phyloP scores from a whole-genome alignment of 1,140 invertebrate species.

The Whitmania pigra region DNA sequence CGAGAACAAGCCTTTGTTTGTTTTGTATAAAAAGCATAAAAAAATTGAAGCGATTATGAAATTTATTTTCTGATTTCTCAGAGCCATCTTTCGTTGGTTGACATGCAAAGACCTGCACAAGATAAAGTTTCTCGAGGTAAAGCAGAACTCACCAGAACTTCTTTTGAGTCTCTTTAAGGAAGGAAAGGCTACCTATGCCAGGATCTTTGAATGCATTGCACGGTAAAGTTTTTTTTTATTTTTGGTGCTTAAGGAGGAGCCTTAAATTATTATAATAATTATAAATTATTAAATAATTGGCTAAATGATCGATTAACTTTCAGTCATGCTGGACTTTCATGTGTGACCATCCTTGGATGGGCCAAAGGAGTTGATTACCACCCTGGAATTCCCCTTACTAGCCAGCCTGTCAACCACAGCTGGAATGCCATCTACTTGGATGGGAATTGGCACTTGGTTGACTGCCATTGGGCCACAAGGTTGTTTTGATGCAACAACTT shows the following conservation, averaged over 20 bases:
- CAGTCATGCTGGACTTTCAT: constrained; percentile 90
- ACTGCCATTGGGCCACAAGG: constrained; percentile 42
- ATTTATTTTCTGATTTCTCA: not conserved
- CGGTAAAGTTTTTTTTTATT: not conserved
- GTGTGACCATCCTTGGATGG: constrained; percentile 97
- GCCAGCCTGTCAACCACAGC: constrained; percentile 41
- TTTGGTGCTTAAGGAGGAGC: not conserved
- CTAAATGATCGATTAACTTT: not conserved
- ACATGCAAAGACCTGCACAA: constrained; percentile 11
- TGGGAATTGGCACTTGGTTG: constrained; percentile 42
- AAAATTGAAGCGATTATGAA: not conserved
- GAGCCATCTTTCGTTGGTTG: constrained; percentile 18
- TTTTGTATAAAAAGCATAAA: too few relatives aligned
- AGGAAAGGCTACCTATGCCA: constrained; percentile 14
- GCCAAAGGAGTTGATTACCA: constrained; percentile 95
- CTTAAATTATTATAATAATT: not conserved
- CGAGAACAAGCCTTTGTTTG: too few relatives aligned
- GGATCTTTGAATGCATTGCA: constrained; percentile 17
- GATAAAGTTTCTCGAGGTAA: constrained; percentile 15
- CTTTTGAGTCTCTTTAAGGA: constrained; percentile 8
- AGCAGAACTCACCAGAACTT: constrained; percentile 10
- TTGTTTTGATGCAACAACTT: not conserved
- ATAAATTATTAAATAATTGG: not conserved
- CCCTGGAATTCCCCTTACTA: constrained; percentile 50
- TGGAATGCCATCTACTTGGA: constrained; percentile 43